Evolutionary conservation across 2,797 vertebrate species (phyloP), one percentile per base, ranked within the genome.

Genomic region (Argyrosomus regius): DNA sequence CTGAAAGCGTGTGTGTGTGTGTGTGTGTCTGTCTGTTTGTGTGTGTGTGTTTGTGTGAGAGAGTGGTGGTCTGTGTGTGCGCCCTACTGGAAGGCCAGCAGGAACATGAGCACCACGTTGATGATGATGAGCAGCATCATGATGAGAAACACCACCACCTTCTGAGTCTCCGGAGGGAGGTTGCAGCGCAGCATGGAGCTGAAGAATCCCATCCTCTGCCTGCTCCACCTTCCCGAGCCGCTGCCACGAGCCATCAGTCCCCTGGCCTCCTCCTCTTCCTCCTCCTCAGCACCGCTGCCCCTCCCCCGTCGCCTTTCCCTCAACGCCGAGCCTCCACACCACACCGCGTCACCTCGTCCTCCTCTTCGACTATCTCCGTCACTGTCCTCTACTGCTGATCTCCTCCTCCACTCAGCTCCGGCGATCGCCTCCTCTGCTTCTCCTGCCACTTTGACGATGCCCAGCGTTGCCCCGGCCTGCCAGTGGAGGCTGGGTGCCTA

Each of bases 61-160:
- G 53, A 17, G 48, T 16, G 46, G 4, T 43, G 49, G 54, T 66
- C n/a, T 49, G 54, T 57, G 73, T 26, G 56, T 9, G 53, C 3
- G 14, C 28, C 71, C 96, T 96, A 98, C 94, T 97, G 96, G 91
- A 99, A 98, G 66, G 97, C 97, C 94, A 99, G 95, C 77, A 99
- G 95, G 93, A 99, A 98, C 95, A 98, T 98, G 68, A 99, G 97
- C 91, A 99, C 96, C 88, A 98, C 97, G 49, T 99, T 99, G 95
- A 99, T 97, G 94, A 98, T 92, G 93, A 99, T 96, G 84, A 99
- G 97, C 88, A 99, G 91, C 93, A 97, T 96, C 96, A 99, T 96
- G 93, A 99, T 99, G 77, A 97, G 86, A 88, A 98, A 98, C 81
- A 99, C 97, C 91, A 99, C 98, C 78, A 97, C 95, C 77, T 97